Evolutionary conservation across 2,888 invertebrate species (phyloP), one percentile per base, ranked within the genome.

Genomic region (Cephonodes hylas): DNA sequence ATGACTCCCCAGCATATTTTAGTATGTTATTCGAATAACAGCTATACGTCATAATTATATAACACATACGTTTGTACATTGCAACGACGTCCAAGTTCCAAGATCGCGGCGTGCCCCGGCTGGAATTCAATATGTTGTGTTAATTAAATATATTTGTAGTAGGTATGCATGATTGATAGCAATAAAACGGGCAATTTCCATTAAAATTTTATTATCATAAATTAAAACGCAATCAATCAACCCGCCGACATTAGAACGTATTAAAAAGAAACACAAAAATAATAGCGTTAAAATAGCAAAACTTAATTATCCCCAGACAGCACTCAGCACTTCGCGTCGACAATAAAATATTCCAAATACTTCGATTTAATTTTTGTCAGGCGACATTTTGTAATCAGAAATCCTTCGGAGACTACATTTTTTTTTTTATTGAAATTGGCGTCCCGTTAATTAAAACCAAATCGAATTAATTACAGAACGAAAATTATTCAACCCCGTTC

Each of bases 371-470:
- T 79, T 79, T 76, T 74, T 76, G 72, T 69, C 75, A 69, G 69
- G 71, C 74, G 72, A 72, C 79, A 74, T 82, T 83, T 79, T 78
- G 80, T 85, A 85, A 87, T 87, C 86, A 86, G 76, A 85, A 85
- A 86, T 81, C 83, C 88, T 88, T 86, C 77, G 76, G 84, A 85
- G 86, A 86, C 78, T 85, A 76, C 80, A 77, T 79, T 85, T 86
- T n/a, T n/a, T n/a, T n/a, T 83, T 83, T 84, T 81, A 86, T 86
- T 84, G 82, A 88, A 89, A 89, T 88, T 88, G 86, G 84, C 89
- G 84, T 84, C 74, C 76, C 85, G 86, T 88, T 89, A 89, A 90
- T 89, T 88, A 88, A 89, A 88, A 85, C 81, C 81, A 86, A 88
- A 90, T 90, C 88, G 87, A 90, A 89, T 89, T 88, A 88, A 89